These are phyloP conservation scores for Spicauda simplicius DNA, from an alignment of 2,888 invertebrate species.

Conservation along the genomic window DNA sequence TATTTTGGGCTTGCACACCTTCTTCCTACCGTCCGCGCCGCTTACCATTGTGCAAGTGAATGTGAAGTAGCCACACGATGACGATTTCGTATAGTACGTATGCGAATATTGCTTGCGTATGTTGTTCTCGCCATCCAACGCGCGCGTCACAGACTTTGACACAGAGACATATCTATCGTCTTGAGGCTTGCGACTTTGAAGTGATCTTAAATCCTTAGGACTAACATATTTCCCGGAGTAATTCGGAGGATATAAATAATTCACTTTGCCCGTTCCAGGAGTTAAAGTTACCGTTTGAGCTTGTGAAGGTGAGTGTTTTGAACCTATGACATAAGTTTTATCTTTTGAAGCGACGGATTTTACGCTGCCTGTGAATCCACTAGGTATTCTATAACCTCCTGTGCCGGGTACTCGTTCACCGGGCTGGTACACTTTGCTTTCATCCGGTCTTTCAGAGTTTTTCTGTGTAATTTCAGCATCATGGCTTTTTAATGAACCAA, in stretches of 20 bases:
- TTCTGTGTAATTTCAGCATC: constrained; percentile 87
- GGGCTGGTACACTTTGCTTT: constrained; percentile 86
- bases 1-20: constrained; percentile 92
- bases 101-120: constrained; percentile 90
- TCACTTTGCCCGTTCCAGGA: constrained; percentile 78
- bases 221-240: constrained; percentile 59
- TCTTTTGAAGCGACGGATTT: constrained; percentile 87
- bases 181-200: constrained; percentile 65
- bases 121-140: constrained; percentile 85
- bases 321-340: constrained; percentile 84
- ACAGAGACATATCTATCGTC: constrained; percentile 91
- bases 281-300: constrained; percentile 86
- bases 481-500: constrained; percentile 85
- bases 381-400: constrained; percentile 87
- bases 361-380: constrained; percentile 88
- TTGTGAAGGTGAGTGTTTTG: constrained; percentile 86
- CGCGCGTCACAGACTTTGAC: constrained; percentile 92
- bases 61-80: constrained; percentile 94
- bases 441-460: constrained; percentile 78
- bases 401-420: constrained; percentile 88
- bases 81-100: constrained; percentile 93
- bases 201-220: constrained; percentile 68
- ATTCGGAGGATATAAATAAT: constrained; percentile 60
- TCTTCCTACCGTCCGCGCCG: constrained; percentile 90
- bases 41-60: constrained; percentile 93